Evolutionary conservation across 2,888 invertebrate species (phyloP).

Genomic region (Heteropelma amictum): DNA sequence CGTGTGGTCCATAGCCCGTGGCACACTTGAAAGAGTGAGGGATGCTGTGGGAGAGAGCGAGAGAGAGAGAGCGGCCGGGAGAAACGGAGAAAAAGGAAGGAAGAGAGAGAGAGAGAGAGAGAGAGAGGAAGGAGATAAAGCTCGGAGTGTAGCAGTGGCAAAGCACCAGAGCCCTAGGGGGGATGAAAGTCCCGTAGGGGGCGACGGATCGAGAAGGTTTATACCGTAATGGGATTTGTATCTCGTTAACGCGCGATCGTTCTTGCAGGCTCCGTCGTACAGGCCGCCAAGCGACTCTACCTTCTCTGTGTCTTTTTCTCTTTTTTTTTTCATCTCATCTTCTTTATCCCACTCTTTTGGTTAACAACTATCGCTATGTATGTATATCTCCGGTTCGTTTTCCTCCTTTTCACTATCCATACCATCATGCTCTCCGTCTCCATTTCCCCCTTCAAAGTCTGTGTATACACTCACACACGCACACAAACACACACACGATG

Average conservation of each 20-base stretch:
- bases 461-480: constrained; percentile 2
- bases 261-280: constrained; percentile 71
- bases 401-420: constrained; percentile 45
- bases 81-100: constrained; percentile 29
- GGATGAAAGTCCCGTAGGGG: constrained; percentile 73
- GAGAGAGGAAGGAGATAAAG: constrained; percentile 24
- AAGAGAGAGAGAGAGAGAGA: constrained; percentile 24
- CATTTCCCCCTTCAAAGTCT: constrained; percentile 15
- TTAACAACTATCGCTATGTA: constrained; percentile 27
- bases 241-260: constrained; percentile 78
- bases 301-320: constrained; percentile 33
- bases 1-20: constrained; percentile 69
- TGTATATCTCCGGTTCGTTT: constrained; percentile 29
- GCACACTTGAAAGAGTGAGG: constrained; percentile 24
- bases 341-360: constrained; percentile 37
- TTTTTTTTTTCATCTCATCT: constrained; percentile 49
- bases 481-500: constrained; percentile 1
- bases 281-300: constrained; percentile 65
- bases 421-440: constrained; percentile 31
- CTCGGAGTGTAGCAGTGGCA: constrained; percentile 18
- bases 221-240: constrained; percentile 78
- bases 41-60: constrained; percentile 17
- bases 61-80: constrained; percentile 14
- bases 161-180: constrained; percentile 57
- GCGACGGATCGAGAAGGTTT: constrained; percentile 77